These are phyloP conservation scores for Lithophane ornitopus DNA, from an alignment of 2,888 invertebrate species.

Conservation along the genomic window DNA sequence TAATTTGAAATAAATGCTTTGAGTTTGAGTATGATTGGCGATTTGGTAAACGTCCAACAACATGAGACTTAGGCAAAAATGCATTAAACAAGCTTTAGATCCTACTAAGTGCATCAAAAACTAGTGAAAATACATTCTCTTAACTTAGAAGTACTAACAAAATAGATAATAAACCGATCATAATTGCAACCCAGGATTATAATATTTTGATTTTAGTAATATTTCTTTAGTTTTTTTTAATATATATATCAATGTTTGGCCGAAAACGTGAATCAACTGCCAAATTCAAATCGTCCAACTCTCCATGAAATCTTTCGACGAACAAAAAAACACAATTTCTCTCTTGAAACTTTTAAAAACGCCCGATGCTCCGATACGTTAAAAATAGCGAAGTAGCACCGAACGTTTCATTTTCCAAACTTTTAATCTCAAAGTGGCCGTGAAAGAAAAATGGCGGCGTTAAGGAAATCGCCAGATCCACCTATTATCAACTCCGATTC, in stretches of 20 bases:
- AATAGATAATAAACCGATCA: background rate
- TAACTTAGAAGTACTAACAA: background rate
- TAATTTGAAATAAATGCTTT: background rate
- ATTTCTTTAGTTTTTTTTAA: background rate
- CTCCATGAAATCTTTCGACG: background rate
- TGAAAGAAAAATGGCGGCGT: slow-evolving; percentile 89
- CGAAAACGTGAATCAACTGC: background rate
- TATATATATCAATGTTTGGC: too few relatives aligned
- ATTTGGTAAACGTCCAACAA: background rate
- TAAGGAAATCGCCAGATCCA: slow-evolving; percentile 89
- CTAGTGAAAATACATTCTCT: background rate
- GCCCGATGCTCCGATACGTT: slow-evolving; percentile 79
- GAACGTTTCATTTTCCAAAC: slow-evolving; percentile 89
- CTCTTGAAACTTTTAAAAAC: slow-evolving; percentile 57
- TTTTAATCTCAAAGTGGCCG: slow-evolving; percentile 91
- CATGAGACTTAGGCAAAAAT: background rate
- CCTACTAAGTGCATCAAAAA: background rate
- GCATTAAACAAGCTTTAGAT: background rate
- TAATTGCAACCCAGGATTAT: background rate
- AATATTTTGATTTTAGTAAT: background rate
- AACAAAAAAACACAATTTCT: slow-evolving; percentile 34
- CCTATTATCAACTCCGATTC: slow-evolving; percentile 87
- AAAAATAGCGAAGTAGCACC: slow-evolving; percentile 70
- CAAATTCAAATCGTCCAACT: slow-evolving; percentile 14
- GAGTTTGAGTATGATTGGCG: too few relatives aligned